Conservation (phyloP, 2,888 invertebrate species). For the Folsomia manolachei region DNA sequence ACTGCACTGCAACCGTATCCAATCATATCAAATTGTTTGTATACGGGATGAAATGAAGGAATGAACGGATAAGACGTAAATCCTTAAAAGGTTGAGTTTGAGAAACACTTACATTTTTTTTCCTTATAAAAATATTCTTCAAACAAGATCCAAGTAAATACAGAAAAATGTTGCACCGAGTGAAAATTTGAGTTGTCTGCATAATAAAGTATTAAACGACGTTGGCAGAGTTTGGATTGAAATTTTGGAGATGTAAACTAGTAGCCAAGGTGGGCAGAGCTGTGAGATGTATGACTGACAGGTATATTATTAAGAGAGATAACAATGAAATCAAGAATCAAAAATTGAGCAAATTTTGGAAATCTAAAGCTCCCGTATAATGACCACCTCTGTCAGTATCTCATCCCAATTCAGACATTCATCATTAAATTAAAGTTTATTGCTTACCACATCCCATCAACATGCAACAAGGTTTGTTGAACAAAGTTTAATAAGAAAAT, state of each 20-base stretch:
- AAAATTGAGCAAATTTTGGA: constrained; percentile 10
- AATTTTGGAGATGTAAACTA: background rate
- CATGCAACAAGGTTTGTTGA: no score
- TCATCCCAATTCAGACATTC: constrained; percentile 22
- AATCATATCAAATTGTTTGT: background rate
- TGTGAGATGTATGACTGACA: constrained; percentile 5
- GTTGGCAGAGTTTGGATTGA: no score
- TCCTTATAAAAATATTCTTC: background rate
- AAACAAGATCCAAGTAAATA: background rate
- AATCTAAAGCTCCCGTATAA: constrained; percentile 15
- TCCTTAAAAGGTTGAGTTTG: background rate
- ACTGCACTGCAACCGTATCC: background rate
- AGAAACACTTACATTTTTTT: background rate
- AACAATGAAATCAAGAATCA: constrained; percentile 16
- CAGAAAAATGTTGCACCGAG: background rate
- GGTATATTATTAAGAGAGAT: constrained; percentile 6
- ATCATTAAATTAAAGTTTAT: constrained; percentile 15
- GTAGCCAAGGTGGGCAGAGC: constrained; percentile 14
- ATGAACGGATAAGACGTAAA: background rate
- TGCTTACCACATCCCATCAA: background rate
- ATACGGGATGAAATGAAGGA: background rate
- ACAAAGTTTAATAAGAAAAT: no score
- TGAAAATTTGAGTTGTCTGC: background rate
- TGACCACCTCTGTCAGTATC: constrained; percentile 17
- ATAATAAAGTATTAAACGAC: background rate